Base-by-base conservation (phyloP, 2,113 vertebrate genomes). In the Prochilodus magdalenae region DNA sequence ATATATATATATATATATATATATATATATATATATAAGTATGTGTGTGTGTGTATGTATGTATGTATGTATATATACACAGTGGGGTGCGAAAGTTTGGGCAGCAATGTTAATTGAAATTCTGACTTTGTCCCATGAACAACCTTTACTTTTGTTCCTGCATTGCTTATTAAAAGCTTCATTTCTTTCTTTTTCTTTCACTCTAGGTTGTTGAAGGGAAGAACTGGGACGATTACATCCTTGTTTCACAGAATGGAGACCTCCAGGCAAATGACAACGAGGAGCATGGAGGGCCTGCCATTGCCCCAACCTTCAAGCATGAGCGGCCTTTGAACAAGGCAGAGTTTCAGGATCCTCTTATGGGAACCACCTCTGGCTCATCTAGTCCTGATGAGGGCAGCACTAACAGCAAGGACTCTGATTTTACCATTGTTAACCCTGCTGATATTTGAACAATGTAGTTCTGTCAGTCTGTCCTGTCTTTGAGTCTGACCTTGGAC, bases 361-460 rank as follows among this genome's bases (percentile, higher is more conserved):
- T 92, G 82, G 94, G 93, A 51, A 90, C 89, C 27, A 90, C 94
- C 36, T 95, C 97, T 0, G 95, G 94, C 7, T 97, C 97, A 4
- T 98, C 97, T 90, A 99, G 97, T 87, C 96, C 97, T 0, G 96
- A 97, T 65, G 98, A 98, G 0, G 92, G 97, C 94, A 97, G 95
- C 91, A 98, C 96, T 90, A 92, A 97, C 89, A 98, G 97, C 95
- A 99, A 98, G 88, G 97, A 99, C 95, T 99, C 97, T 4, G 97
- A 99, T 91, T 99, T 99, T 85, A 97, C 96, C 88, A 98, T 99
- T 14, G 98, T 99, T 72, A 99, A 96, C 87, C 96, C 97, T 0
- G 87, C 94, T 87, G 98, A 98, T 87, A 88, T 95, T 88, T 95
- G 91, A 95, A 81, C 3, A 18, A 16, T 60, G 24, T 75, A 40